These are phyloP conservation scores for Enteromius viviparus DNA, from an alignment of 2,797 vertebrate species.

Conservation along the genomic window DNA sequence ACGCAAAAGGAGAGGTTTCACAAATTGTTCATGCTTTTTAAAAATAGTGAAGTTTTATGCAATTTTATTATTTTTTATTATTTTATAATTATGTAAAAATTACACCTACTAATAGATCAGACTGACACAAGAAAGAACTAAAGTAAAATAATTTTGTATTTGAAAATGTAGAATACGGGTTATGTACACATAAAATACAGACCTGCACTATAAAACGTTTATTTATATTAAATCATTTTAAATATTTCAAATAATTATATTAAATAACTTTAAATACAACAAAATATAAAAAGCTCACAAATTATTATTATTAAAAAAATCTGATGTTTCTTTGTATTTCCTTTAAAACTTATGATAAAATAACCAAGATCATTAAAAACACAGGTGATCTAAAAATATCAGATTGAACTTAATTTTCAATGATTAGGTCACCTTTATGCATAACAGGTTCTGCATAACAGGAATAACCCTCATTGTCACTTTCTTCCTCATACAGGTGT, in stretches of 20 bases:
- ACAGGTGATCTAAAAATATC: neutral
- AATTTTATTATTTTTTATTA: neutral
- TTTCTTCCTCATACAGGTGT: slow-evolving; percentile 2
- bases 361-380: neutral
- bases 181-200: neutral
- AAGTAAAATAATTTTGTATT: neutral
- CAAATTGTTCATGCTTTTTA: too few species aligned
- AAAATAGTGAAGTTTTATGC: too few species aligned
- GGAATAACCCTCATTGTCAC: slow-evolving; percentile 1
- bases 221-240: neutral
- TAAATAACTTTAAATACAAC: neutral
- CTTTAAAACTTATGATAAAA: neutral
- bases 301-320: neutral
- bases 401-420: neutral
- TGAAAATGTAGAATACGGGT: neutral
- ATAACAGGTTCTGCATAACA: slow-evolving; percentile 13
- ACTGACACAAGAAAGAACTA: neutral
- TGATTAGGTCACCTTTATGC: neutral
- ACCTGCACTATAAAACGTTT: neutral
- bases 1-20: too few species aligned
- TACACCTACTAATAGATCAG: neutral
- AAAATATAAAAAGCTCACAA: neutral
- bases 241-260: neutral
- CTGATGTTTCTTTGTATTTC: neutral
- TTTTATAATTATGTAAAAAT: neutral